phyloP scores from a whole-genome alignment of 2,113 vertebrate genomes.

The Xenopus borealis region DNA sequence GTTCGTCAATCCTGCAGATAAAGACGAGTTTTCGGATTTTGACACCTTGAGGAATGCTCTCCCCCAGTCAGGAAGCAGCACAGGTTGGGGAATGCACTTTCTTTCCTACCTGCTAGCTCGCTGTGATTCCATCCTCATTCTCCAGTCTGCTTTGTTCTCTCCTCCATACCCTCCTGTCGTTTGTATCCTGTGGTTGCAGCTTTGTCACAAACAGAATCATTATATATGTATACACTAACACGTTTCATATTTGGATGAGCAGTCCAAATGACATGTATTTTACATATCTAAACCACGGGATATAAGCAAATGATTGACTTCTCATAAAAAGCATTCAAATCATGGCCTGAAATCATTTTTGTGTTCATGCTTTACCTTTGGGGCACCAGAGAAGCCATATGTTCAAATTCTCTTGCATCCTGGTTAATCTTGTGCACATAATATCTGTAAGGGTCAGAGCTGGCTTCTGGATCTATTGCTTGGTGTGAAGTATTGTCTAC shows the following conservation, averaged over 20 bases:
- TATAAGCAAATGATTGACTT: neutral
- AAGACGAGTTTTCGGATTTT: constrained; percentile 63
- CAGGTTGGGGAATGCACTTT: constrained; percentile 49
- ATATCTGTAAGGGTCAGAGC: no score
- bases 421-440: no score
- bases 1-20: constrained; percentile 46
- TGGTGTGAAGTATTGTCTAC: no score
- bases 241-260: no score
- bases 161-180: neutral
- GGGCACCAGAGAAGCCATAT: neutral
- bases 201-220: no score
- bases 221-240: no score
- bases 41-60: constrained; percentile 57
- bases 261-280: no score
- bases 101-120: neutral
- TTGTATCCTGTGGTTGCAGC: constrained; percentile 1
- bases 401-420: neutral
- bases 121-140: neutral
- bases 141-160: neutral
- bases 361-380: neutral
- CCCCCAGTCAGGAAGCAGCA: constrained; percentile 62
- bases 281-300: neutral
- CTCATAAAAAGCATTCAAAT: neutral
- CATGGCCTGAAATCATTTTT: neutral
- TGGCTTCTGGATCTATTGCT: no score